Percentiles rank a stretch among this genome's conserved stretches.
Evolutionary conservation across 2,888 invertebrate species (phyloP).

Genomic region (Tolmerus cingulatus): DNA sequence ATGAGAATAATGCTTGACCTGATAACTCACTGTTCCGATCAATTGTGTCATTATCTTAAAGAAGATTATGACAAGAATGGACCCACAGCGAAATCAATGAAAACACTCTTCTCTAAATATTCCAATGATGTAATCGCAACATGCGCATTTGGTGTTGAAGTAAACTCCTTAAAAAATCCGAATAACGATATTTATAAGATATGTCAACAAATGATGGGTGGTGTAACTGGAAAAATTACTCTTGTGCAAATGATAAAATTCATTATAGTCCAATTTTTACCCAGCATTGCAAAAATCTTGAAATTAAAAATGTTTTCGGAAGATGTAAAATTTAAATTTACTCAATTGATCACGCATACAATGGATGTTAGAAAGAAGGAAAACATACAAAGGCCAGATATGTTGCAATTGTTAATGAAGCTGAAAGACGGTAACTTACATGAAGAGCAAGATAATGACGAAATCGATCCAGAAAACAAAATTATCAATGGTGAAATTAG

Average conservation of each 20-base stretch:
- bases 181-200: constrained; percentile 67
- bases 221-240: neutral
- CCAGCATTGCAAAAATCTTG: constrained; percentile 49
- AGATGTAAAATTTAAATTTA: constrained; percentile 61
- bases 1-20: constrained; percentile 50
- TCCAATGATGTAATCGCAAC: constrained; percentile 64
- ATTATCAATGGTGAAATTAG: constrained; percentile 31
- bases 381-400: constrained; percentile 66
- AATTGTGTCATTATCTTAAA: constrained; percentile 52
- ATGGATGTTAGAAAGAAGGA: constrained; percentile 64
- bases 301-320: constrained; percentile 58
- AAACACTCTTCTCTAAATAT: constrained; percentile 58
- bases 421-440: neutral
- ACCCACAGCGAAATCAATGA: constrained; percentile 52
- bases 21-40: constrained; percentile 56
- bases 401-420: constrained; percentile 66
- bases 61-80: constrained; percentile 17
- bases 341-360: constrained; percentile 60
- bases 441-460: constrained; percentile 56
- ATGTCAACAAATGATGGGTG: constrained; percentile 61
- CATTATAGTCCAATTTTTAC: neutral
- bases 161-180: constrained; percentile 66
- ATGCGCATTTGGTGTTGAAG: constrained; percentile 64
- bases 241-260: neutral
- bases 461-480: neutral